Evolutionary conservation across 2,797 vertebrate species (phyloP).

Genomic region (Pangasius krempfi): DNA sequence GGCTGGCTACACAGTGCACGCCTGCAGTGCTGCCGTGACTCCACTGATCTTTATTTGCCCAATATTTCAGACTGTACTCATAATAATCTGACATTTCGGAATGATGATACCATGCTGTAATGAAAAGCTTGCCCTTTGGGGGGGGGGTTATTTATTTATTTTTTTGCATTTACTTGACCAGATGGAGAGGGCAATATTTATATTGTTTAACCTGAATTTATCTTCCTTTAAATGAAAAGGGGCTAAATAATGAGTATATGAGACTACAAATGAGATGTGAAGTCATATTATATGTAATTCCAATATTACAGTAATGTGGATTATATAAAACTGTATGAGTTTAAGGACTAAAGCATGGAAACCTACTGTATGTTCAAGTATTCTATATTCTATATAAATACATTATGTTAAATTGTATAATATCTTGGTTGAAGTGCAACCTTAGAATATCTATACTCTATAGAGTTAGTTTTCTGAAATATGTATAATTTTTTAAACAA

Average conservation of each 20-base stretch:
- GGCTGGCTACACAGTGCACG: slow-evolving; percentile 57
- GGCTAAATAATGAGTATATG: background rate
- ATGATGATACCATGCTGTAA: slow-evolving; percentile 48
- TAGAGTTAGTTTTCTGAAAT: background rate
- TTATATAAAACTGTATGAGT: background rate
- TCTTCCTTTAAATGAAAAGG: background rate
- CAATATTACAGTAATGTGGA: background rate
- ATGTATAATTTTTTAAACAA: background rate
- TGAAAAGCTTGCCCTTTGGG: slow-evolving; percentile 7
- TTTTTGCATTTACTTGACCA: background rate
- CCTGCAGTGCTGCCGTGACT: slow-evolving; percentile 43
- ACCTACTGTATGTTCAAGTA: background rate
- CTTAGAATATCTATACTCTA: background rate
- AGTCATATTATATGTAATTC: background rate
- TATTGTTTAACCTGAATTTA: background rate
- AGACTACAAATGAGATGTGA: background rate
- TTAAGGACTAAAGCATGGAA: background rate
- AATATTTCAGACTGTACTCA: slow-evolving; percentile 64
- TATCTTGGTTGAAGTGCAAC: background rate
- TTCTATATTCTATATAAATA: background rate
- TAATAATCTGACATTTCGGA: slow-evolving; percentile 48
- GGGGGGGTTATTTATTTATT: background rate
- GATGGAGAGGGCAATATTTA: background rate
- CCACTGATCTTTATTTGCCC: slow-evolving; percentile 67
- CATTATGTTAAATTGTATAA: background rate